Evolutionary conservation across 2,113 vertebrate species (phyloP), one percentile per base, ranked within the genome.

Genomic region (Aepyceros melampus): DNA sequence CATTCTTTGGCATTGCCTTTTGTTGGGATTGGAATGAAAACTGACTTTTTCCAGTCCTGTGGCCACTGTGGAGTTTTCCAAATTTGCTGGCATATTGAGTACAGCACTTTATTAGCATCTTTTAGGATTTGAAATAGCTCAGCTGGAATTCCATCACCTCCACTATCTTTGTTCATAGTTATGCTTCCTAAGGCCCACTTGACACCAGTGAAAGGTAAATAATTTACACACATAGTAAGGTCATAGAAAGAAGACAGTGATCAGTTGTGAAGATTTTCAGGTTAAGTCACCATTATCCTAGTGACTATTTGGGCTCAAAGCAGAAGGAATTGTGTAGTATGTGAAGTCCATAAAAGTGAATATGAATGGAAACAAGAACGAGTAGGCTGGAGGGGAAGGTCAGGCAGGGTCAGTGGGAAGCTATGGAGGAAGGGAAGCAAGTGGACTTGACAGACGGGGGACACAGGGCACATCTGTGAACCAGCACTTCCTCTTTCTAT

Each of bases 321-420:
- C 17, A 51, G 33, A 62, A 78, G 23, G 51, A 36, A 51, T 78
- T 19, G 27, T 19, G 27, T 58, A 8, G 9, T 16, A 9, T 36
- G 62, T 43, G 19, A 27, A 0, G 29, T 53, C 51, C 31, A 19
- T 36, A 31, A 4, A 6, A 10, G 12, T 1, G 33, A 55, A 21
- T 19, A 16, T 15, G n/a, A 25, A 9, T 0, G 2, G 16, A 47
- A 25, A 23, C 0, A 12, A 27, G 64, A 8, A n/a, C 2, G 45
- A 16, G 29, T 16, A 15, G 40, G 9, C 53, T 19, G 51, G 11
- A 40, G 36, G 27, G 87, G 47, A 85, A 58, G 53, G 25, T 58
- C 36, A 81, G 36, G 58, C 15, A 55, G 47, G 36, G 33, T 43
- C 2, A 45, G n/a, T 12, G 56, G 58, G 27, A 29, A 86, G 55